phyloP scores from a whole-genome alignment of 2,113 vertebrate species.

The Phalacrocorax aristotelis region DNA sequence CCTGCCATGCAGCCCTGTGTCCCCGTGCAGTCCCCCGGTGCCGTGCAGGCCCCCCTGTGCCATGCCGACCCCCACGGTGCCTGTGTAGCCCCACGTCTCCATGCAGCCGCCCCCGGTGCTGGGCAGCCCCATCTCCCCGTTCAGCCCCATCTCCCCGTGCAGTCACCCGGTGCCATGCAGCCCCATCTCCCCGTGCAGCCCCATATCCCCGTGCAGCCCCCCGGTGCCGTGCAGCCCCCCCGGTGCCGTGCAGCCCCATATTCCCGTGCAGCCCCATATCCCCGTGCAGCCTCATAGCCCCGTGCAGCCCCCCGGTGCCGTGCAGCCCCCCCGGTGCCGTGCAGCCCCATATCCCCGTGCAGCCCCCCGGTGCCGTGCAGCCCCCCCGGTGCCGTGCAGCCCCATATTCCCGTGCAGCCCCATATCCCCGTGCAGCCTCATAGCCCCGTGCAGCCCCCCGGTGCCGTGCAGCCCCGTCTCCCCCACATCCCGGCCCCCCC shows the following conservation, averaged over 20 bases:
- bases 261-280: too few relatives aligned
- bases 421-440: not conserved
- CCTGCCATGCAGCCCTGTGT: not conserved
- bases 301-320: not conserved
- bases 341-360: not conserved
- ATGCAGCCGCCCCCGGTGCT: too few relatives aligned
- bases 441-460: not conserved
- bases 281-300: too few relatives aligned
- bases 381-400: too few relatives aligned
- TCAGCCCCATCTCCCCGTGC: too few relatives aligned
- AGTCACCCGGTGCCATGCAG: too few relatives aligned
- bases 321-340: too few relatives aligned
- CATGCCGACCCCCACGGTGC: too few relatives aligned
- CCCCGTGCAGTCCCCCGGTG: rapidly evolving
- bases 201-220: not conserved
- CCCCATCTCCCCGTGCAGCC: not conserved
- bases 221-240: too few relatives aligned
- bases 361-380: not conserved
- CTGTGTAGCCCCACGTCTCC: not conserved
- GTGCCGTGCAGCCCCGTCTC: not conserved
- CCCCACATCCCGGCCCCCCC: not conserved
- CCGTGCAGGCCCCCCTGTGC: not conserved
- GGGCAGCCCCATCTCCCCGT: too few relatives aligned
- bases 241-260: not conserved
- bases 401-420: not conserved